Percentiles rank a stretch among this genome's conserved stretches.
Conservation (phyloP, 2,888 invertebrate genomes). For the Dastarcus helophoroides region DNA sequence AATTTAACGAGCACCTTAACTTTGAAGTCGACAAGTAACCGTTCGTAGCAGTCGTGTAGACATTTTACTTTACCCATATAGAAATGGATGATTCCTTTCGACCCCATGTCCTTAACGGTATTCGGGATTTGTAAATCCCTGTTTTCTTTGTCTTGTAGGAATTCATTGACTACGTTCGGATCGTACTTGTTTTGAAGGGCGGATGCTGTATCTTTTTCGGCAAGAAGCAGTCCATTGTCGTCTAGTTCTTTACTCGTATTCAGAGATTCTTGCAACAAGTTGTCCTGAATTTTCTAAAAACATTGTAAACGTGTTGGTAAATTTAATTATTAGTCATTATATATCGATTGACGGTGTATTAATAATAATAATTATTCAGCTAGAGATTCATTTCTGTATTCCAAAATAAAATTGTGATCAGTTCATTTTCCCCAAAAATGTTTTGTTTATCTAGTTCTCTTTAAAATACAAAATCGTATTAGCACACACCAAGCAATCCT, state of each 20-base stretch:
- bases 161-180: no score
- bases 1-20: constrained; percentile 21
- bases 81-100: constrained; percentile 27
- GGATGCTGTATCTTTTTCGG: neutral
- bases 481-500: no score
- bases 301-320: neutral
- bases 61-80: constrained; percentile 31
- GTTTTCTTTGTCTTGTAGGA: constrained; percentile 1
- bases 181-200: constrained; percentile 2
- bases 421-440: no score
- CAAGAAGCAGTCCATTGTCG: constrained; percentile 8
- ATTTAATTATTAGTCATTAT: constrained; percentile 2
- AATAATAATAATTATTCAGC: neutral
- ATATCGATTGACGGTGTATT: no score
- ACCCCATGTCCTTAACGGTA: constrained; percentile 27
- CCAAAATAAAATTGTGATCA: no score
- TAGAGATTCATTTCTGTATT: no score
- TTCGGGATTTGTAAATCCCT: constrained; percentile 13
- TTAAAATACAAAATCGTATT: no score
- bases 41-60: constrained; percentile 26
- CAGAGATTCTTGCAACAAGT: constrained; percentile 21
- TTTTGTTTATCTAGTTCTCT: no score
- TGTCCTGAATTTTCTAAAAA: constrained; percentile 28
- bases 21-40: constrained; percentile 25
- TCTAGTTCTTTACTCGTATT: constrained; percentile 18